A percentile compares a stretch with the other conserved stretches of the same genome.
These are phyloP conservation scores for Grus americana DNA, from an alignment of 2,113 vertebrate species.

Conservation along the genomic window DNA sequence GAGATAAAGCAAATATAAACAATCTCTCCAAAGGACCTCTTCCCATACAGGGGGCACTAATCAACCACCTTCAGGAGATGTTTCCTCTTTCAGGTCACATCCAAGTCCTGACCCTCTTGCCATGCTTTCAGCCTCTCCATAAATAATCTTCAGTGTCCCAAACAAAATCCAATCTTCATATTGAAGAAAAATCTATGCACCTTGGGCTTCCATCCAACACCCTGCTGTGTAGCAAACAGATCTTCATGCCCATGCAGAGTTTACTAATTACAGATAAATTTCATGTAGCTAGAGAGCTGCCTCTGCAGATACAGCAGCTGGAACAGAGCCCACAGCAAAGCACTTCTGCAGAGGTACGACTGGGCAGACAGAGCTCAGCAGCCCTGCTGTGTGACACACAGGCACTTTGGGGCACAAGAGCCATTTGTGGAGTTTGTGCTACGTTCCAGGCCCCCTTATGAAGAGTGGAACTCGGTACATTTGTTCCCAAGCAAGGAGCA, in stretches of 20 bases:
- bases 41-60: neutral
- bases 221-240: neutral
- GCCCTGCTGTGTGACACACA: neutral
- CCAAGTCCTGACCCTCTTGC: neutral
- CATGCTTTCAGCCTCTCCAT: neutral
- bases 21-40: neutral
- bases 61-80: neutral
- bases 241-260: neutral
- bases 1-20: neutral
- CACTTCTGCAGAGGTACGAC: neutral
- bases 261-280: neutral
- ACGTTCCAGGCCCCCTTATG: fast-evolving
- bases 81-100: neutral
- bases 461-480: neutral
- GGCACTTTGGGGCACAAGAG: neutral
- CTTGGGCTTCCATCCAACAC: neutral
- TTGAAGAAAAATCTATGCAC: neutral
- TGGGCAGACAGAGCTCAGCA: neutral
- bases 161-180: neutral
- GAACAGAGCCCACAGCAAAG: neutral
- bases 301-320: neutral
- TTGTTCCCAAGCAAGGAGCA: neutral
- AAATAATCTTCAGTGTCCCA: neutral
- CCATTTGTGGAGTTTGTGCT: neutral
- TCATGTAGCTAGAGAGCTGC: neutral